These are phyloP conservation scores for Strix uralensis DNA, from an alignment of 2,113 vertebrate species.

Conservation along the genomic window DNA sequence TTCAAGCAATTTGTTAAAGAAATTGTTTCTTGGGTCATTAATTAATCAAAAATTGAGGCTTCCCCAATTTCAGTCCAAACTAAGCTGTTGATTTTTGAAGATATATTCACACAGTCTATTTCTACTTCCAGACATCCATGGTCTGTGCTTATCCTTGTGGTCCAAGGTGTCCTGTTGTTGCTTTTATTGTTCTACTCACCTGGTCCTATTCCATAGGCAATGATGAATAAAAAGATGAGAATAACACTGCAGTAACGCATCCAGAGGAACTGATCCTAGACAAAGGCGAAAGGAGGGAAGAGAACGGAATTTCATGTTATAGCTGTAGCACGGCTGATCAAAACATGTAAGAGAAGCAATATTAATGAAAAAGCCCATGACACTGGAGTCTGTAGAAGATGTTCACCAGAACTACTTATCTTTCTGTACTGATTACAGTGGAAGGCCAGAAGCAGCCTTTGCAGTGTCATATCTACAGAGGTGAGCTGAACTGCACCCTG, in stretches of 20 bases:
- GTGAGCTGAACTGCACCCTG: neutral
- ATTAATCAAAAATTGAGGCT: neutral
- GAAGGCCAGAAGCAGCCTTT: neutral
- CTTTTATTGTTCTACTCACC: conserved; percentile 48
- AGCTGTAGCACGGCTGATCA: neutral
- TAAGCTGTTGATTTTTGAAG: neutral
- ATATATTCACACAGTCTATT: neutral
- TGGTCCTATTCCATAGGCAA: conserved; percentile 77
- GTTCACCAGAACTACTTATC: neutral
- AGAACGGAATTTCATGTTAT: neutral
- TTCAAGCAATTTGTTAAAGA: neutral
- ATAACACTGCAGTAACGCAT: conserved; percentile 79
- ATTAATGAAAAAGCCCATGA: neutral
- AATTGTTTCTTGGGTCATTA: neutral
- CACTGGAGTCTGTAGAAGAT: neutral
- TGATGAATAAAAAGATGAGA: conserved; percentile 79
- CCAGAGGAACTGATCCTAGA: conserved; percentile 72
- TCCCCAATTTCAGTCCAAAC: neutral
- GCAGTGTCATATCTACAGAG: neutral
- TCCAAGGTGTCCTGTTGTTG: neutral
- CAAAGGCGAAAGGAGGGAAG: neutral
- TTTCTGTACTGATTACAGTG: neutral
- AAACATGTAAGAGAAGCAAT: neutral
- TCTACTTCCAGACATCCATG: neutral
- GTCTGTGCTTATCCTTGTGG: neutral